A percentile compares a stretch with the other conserved stretches of the same genome.
These are phyloP conservation scores for Xylota segnis DNA, from an alignment of 2,888 invertebrate genomes.

Conservation along the genomic window DNA sequence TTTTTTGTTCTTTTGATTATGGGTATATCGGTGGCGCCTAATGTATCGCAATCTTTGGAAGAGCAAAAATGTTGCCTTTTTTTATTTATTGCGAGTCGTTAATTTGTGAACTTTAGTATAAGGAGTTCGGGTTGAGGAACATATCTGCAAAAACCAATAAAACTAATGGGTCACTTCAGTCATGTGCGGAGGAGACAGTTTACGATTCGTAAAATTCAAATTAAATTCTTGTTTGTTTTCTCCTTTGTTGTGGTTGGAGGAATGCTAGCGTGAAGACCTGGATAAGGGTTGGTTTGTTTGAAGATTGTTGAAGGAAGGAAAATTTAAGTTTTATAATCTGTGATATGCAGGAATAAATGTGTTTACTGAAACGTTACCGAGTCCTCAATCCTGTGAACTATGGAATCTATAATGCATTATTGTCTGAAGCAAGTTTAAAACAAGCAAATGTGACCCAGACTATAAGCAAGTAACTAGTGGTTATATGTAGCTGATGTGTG, in stretches of 20 bases:
- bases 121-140: conserved; percentile 6
- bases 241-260: conserved; percentile 8
- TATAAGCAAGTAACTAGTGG: conserved; percentile 14
- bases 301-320: too few relatives aligned
- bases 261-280: too few relatives aligned
- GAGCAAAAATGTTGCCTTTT: not conserved
- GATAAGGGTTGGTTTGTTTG: too few relatives aligned
- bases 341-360: not conserved
- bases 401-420: conserved; percentile 8
- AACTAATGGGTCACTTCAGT: conserved; percentile 19
- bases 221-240: not conserved
- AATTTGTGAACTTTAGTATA: conserved; percentile 16
- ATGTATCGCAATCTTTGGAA: not conserved
- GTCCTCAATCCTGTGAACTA: not conserved
- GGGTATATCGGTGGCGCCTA: not conserved
- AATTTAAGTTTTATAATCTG: not conserved
- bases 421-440: not conserved
- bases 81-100: conserved; percentile 5
- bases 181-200: conserved; percentile 18
- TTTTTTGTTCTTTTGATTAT: conserved; percentile 5
- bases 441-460: not conserved
- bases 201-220: conserved; percentile 17
- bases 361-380: not conserved
- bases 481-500: not conserved
- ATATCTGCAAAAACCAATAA: conserved; percentile 4